Evolutionary conservation across 2,113 vertebrate species (phyloP).

Genomic region (Prunella himalayana): DNA sequence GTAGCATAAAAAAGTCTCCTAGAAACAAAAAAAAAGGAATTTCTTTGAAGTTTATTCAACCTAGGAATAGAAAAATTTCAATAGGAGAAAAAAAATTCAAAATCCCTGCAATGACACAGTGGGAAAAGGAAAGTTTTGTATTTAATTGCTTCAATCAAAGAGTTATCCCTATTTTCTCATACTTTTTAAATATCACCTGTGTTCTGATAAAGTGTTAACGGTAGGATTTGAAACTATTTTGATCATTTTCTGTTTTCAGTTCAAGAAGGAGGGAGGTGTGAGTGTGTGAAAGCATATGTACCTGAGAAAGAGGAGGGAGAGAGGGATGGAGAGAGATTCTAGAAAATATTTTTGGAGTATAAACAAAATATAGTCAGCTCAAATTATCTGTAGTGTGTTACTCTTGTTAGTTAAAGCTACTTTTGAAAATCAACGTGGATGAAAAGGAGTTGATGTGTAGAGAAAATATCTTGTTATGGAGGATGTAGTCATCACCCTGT

Average conservation of each 20-base stretch:
- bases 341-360: not conserved
- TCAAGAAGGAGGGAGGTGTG: not conserved
- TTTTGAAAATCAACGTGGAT: not conserved
- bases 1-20: not conserved
- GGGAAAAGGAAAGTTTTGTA: not conserved
- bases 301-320: not conserved
- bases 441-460: not conserved
- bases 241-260: not conserved
- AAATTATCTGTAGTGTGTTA: not conserved
- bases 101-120: not conserved
- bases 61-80: not conserved
- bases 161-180: not conserved
- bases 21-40: not conserved
- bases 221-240: not conserved
- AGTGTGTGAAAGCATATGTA: not conserved
- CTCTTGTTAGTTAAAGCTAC: not conserved
- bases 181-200: not conserved
- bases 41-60: not conserved
- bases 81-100: not conserved
- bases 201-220: not conserved
- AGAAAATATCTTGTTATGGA: not conserved
- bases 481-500: not conserved
- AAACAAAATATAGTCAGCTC: not conserved
- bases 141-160: not conserved
- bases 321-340: not conserved